Percentiles rank a stretch among this genome's conserved stretches.
Evolutionary conservation across 2,888 invertebrate genomes (phyloP).

Genomic region (Cabera pusaria): DNA sequence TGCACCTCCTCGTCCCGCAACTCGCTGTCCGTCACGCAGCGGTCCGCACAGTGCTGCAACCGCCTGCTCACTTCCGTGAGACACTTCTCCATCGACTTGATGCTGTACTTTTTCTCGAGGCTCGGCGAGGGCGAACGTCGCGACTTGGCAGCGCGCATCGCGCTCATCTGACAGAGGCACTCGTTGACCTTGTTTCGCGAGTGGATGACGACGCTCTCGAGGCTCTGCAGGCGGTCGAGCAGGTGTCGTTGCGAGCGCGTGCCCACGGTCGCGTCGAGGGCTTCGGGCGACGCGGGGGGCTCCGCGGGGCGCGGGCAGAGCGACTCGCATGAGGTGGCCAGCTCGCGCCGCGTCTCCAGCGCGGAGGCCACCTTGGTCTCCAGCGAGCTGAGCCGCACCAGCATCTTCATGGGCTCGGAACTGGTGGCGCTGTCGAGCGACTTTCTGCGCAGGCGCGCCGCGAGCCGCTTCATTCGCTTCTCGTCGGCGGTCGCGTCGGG

Average conservation of each 20-base stretch:
- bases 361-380: conserved; percentile 90
- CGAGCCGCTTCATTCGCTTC: conserved; percentile 77
- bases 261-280: too few species aligned
- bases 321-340: conserved; percentile 83
- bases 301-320: conserved; percentile 64
- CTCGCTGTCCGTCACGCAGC: conserved; percentile 82
- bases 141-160: conserved; percentile 85
- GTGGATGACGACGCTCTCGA: conserved; percentile 85
- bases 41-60: conserved; percentile 83
- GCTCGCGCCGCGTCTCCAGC: conserved; percentile 65
- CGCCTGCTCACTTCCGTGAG: conserved; percentile 85
- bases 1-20: conserved; percentile 50
- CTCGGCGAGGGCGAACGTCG: conserved; percentile 86
- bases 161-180: conserved; percentile 85
- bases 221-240: conserved; percentile 82
- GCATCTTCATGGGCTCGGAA: conserved; percentile 91
- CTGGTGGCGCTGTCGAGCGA: conserved; percentile 91
- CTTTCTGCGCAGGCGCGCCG: conserved; percentile 86
- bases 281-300: conserved; percentile 56
- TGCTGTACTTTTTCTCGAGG: conserved; percentile 85
- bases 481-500: conserved; percentile 70
- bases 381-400: conserved; percentile 89
- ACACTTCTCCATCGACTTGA: conserved; percentile 85
- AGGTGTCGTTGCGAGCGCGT: conserved; percentile 81
- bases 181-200: conserved; percentile 87